Percentiles rank a stretch among this genome's conserved stretches.
Conservation (phyloP, 2,888 invertebrate genomes). For the Drosophila rubida region DNA sequence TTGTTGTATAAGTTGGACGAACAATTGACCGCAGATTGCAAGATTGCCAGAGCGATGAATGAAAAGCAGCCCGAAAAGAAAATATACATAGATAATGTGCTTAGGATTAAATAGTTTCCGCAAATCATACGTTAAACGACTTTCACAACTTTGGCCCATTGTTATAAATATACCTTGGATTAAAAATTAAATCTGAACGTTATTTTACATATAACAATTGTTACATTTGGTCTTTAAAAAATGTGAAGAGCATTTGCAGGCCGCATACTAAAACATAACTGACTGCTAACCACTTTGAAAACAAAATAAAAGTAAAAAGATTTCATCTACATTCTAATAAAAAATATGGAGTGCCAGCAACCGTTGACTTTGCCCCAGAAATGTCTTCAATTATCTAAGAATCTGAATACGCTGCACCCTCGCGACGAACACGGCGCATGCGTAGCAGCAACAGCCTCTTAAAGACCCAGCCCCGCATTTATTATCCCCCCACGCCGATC, state of each 20-base stretch:
- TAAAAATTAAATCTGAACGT: too few relatives aligned
- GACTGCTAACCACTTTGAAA: background rate
- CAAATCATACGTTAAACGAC: too few relatives aligned
- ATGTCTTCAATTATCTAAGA: constrained; percentile 53
- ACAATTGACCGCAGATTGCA: background rate
- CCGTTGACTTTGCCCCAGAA: constrained; percentile 43
- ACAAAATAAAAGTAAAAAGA: constrained; percentile 1
- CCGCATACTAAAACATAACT: background rate
- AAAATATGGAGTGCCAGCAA: background rate
- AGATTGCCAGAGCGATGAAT: background rate
- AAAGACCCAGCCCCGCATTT: constrained; percentile 23
- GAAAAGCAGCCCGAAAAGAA: background rate
- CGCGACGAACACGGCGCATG: constrained; percentile 19
- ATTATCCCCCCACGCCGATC: constrained; percentile 27
- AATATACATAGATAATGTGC: background rate
- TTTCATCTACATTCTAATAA: background rate
- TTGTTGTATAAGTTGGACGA: constrained; percentile 43
- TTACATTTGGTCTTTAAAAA: too few relatives aligned
- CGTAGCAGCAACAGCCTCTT: constrained; percentile 31
- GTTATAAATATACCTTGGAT: too few relatives aligned
- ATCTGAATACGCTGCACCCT: constrained; percentile 59
- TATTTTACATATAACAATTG: too few relatives aligned
- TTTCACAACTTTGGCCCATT: too few relatives aligned
- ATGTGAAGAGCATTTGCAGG: background rate
- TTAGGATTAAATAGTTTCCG: background rate